Base-by-base conservation (phyloP, 35 echinoderm and acorn worm species). In the Ptychodera flava region DNA sequence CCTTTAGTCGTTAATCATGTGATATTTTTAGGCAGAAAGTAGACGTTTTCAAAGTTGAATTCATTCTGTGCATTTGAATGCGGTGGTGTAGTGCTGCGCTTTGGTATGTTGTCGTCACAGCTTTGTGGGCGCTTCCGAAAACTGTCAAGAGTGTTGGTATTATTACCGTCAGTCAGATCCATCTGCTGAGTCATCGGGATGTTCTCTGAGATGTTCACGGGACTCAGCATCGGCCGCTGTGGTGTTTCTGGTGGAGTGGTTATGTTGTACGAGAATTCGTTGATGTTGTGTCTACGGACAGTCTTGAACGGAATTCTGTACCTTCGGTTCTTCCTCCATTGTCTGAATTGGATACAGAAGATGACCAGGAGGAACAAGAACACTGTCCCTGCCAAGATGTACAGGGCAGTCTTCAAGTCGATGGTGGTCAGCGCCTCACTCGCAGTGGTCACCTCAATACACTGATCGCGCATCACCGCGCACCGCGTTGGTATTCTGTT, bases 381-480 rank as follows among this genome's bases (percentile, higher is more conserved):
- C 16, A 83, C 35, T 12, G 37, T 36, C 0, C 30, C 37, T 0
- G 82, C 33, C 0, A 37, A n/a, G 6, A 36, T 0, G 28, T 36
- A 10, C 0, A 28, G 35, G 28, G 37, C 82, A 37, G 82, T 83
- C 30, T 83, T 83, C 32, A 34, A 35, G 28, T 83, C 28, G 10
- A 83, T 34, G 14, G 30, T 83, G 12, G 35, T 28, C 16, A 36
- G 35, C 12, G 35, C 30, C 12, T 36, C 35, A 16, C 37, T 28
- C 0, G 35, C 29, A 36, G 96, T 99, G 16, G 83, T 87, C 22
- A 90, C 86, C 38, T 99, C 96, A 1, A 94, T 30, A 53, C 96
- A 99, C 81, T 99, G 96, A 28, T 94, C 90, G 31, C 96, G 87
- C 53, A 94, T 83, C 15, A 99, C 88, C 0, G 96, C 96, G 29